These are phyloP conservation scores for Perca schrenkii DNA, from an alignment of 2,113 vertebrate genomes.

Conservation along the genomic window DNA sequence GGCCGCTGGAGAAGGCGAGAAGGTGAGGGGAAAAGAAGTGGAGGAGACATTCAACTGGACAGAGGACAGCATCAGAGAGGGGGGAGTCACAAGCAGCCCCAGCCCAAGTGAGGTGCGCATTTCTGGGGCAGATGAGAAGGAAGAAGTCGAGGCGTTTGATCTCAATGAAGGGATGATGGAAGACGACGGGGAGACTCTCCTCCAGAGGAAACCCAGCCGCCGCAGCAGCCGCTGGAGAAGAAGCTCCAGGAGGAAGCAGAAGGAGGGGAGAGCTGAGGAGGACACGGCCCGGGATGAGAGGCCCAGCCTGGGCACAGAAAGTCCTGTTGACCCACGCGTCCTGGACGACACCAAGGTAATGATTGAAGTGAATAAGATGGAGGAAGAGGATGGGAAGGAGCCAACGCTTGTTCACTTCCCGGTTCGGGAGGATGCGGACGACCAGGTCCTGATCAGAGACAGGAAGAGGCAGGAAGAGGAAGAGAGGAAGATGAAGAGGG, in stretches of 20 bases:
- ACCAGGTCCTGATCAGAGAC: conserved; percentile 71
- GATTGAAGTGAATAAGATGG: conserved; percentile 28
- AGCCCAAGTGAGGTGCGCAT: not conserved
- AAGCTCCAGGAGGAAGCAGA: conserved; percentile 77
- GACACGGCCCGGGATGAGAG: conserved; percentile 14
- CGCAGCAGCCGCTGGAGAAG: conserved; percentile 81
- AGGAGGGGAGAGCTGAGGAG: conserved; percentile 47
- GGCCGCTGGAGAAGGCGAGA: not conserved
- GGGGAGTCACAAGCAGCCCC: not conserved
- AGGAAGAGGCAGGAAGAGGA: conserved; percentile 64
- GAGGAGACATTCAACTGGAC: not conserved
- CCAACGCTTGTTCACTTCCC: conserved; percentile 49
- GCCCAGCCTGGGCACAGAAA: conserved; percentile 2
- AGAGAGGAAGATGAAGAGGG: conserved; percentile 61
- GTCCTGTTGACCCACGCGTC: not conserved
- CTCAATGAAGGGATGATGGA: conserved; percentile 76
- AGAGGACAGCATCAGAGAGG: not conserved
- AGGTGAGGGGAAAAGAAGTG: not conserved
- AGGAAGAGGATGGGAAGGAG: conserved; percentile 42
- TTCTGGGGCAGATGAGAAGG: conserved; percentile 27
- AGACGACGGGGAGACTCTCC: conserved; percentile 78
- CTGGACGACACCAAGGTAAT: conserved; percentile 16
- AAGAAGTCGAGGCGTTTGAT: conserved; percentile 59
- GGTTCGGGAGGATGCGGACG: conserved; percentile 53
- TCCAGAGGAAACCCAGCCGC: conserved; percentile 74